Evolutionary conservation across 92 coral and sea anemone genomes (phyloP).

Genomic region (Epizoanthus fatuus): DNA sequence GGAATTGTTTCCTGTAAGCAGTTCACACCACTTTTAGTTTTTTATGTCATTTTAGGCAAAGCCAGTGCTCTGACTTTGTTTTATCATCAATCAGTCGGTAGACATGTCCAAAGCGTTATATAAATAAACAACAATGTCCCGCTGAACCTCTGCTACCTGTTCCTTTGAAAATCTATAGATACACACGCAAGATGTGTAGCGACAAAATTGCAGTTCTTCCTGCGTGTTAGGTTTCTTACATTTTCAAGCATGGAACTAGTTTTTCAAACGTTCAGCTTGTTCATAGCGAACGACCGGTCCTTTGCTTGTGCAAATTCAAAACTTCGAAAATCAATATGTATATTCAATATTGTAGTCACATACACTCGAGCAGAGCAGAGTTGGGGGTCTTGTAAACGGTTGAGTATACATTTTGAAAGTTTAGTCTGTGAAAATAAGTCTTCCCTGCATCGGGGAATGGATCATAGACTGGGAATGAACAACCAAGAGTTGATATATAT

Average conservation of each 20-base stretch:
- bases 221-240: background rate
- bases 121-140: constrained; percentile 39
- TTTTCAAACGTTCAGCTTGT: no score
- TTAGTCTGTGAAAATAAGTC: no score
- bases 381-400: no score
- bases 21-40: background rate
- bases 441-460: no score
- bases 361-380: no score
- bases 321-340: no score
- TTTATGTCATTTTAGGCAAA: background rate
- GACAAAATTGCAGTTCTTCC: background rate
- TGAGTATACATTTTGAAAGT: no score
- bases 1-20: background rate
- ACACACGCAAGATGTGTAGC: background rate
- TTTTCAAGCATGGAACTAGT: background rate
- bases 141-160: constrained; percentile 27
- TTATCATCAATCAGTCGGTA: background rate
- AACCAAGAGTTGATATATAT: background rate
- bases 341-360: no score
- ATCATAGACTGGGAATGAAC: no score
- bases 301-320: no score
- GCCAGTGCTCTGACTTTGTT: background rate
- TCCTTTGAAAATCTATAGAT: constrained; percentile 32
- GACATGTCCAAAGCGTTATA: constrained; percentile 36
- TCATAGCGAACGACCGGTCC: no score